Conservation (phyloP, 2,113 vertebrate species). For the Steatornis caripensis region DNA sequence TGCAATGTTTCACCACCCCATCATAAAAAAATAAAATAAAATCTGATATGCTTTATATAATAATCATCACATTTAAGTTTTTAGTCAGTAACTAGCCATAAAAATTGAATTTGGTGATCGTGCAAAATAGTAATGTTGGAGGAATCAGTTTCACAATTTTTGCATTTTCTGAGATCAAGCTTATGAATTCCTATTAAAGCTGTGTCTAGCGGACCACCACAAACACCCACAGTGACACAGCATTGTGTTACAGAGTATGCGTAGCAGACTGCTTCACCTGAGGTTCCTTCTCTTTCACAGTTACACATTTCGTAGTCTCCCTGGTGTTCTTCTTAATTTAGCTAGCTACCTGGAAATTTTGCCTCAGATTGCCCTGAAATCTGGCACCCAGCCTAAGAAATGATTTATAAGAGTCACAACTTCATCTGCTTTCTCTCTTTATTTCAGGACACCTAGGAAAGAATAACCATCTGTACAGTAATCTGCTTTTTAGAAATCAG, state of each 20-base stretch:
- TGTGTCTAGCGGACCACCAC: neutral
- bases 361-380: neutral
- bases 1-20: neutral
- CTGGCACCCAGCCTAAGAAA: neutral
- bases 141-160: neutral
- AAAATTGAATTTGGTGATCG: neutral
- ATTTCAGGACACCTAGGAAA: neutral
- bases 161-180: neutral
- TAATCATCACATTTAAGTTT: neutral
- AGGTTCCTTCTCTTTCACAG: neutral
- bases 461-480: neutral
- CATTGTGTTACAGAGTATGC: neutral
- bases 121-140: neutral
- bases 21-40: neutral
- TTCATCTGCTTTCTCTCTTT: neutral
- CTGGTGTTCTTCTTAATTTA: neutral
- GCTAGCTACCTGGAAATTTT: neutral
- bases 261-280: neutral
- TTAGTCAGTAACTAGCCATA: neutral
- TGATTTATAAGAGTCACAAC: neutral
- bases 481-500: neutral
- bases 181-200: neutral
- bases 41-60: neutral
- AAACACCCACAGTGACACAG: neutral
- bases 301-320: neutral